Conservation (phyloP, 2,797 vertebrate genomes). For the Pangasius mekongensis region DNA sequence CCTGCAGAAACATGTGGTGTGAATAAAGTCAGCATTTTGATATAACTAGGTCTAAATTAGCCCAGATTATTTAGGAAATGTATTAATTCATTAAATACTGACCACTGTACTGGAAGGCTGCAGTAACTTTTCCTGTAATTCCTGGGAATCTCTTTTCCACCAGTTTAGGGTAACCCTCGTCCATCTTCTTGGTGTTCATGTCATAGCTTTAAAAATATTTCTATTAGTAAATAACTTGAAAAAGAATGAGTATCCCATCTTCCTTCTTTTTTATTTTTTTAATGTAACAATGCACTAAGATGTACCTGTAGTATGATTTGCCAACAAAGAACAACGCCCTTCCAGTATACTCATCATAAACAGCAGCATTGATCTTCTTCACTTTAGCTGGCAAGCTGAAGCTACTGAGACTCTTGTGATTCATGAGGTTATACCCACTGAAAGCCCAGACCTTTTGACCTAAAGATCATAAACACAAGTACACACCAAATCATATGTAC, state of each 20-base stretch:
- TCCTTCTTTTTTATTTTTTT: background rate
- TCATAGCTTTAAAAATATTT: slow-evolving; percentile 71
- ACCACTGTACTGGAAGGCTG: slow-evolving; percentile 77
- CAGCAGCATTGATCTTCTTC: slow-evolving; percentile 75
- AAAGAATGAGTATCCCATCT: slow-evolving; percentile 31
- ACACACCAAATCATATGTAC: background rate
- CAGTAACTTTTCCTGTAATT: slow-evolving; percentile 69
- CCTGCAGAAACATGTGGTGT: background rate
- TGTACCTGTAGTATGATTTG: slow-evolving; percentile 77
- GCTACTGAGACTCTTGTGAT: slow-evolving; percentile 69
- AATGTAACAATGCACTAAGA: background rate
- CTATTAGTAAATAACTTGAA: background rate
- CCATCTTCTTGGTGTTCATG: slow-evolving; percentile 68
- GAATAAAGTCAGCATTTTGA: background rate
- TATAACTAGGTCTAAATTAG: background rate
- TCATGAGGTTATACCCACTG: slow-evolving; percentile 66
- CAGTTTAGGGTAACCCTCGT: slow-evolving; percentile 71
- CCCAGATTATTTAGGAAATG: background rate
- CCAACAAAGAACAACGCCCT: slow-evolving; percentile 77
- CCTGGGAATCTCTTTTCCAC: slow-evolving; percentile 68
- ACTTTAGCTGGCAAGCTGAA: slow-evolving; percentile 73
- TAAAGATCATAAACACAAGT: slow-evolving; percentile 17
- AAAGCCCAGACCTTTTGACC: slow-evolving; percentile 71
- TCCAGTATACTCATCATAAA: slow-evolving; percentile 68
- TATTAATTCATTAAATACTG: background rate